Evolutionary conservation across 1,140 invertebrate genomes (phyloP), one percentile per base, ranked within the genome.

Genomic region (Drosophila biarmipes): DNA sequence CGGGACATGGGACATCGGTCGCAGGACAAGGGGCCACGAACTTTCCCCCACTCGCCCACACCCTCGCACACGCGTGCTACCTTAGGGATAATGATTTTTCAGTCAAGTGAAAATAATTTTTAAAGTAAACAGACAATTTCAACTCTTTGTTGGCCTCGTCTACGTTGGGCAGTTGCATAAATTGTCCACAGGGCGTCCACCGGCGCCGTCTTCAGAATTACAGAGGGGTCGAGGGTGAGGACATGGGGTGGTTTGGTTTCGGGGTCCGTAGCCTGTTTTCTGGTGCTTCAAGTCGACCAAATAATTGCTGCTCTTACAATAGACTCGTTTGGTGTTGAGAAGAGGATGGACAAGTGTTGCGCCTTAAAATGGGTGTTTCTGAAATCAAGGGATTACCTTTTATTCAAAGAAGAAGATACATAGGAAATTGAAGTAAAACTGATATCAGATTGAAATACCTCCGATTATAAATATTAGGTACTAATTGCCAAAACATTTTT

Each of bases 101-200:
- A 91, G 79, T 90, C 82, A 91, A 90, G 84, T 90, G 89, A 86
- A 90, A 75, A 90, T 90, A 81, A 90, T 90, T 89, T 87, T 87
- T 73, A 84, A 87, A 87, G 76, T 77, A 87, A 89, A 87, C 71
- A 82, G 64, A 82, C 82, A 86, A 74, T 72, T 86, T 74, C 57
- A 79, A 73, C 71, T 78, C 61, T 61, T 79, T 77, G 74, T 80
- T 71, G 71, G 57, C 42, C 29, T 17, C 46, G 31, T 35, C 40
- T 38, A 17, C 21, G 49, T 61, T 56, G 43, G 58, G 53, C 54
- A 45, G 67, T 78, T 85, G 81, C 81, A 86, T 86, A 86, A 80
- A 86, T 86, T 86, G 78, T 52, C 34, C 73, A 52, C 82, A 81
- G 81, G 63, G 73, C 77, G 75, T 31, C 66, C 34, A 58, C 63